phyloP scores from a whole-genome alignment of 2,797 vertebrate species.

The Malacoraja senta region DNA sequence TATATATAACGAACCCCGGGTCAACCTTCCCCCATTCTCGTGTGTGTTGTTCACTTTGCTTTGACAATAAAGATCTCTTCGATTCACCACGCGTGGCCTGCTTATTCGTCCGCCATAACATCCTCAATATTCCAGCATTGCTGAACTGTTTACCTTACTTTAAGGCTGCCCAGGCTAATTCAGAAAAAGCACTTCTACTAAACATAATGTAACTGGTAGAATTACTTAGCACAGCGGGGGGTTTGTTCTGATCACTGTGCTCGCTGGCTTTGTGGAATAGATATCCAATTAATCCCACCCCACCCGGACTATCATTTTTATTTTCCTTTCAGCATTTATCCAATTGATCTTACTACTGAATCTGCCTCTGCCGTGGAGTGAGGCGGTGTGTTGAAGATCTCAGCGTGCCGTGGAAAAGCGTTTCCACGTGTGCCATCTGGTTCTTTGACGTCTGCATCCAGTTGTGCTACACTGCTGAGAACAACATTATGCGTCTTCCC shows the following conservation, averaged over 20 bases:
- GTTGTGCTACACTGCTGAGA: too few species aligned
- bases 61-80: too few species aligned
- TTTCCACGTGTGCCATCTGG: neutral
- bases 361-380: neutral
- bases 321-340: neutral
- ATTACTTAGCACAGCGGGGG: neutral
- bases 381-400: neutral
- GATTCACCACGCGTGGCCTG: too few species aligned
- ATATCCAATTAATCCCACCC: neutral
- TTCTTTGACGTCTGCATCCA: neutral
- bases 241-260: neutral
- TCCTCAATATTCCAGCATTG: neutral
- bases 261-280: neutral
- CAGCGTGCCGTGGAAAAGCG: neutral
- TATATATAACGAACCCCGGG: too few species aligned
- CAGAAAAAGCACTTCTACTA: neutral
- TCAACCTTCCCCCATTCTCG: too few species aligned
- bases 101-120: too few species aligned
- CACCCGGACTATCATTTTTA: neutral
- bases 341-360: neutral
- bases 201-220: neutral
- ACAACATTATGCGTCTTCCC: too few species aligned
- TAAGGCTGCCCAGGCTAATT: neutral
- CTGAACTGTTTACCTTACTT: neutral
- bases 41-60: too few species aligned